Evolutionary conservation across 1,140 invertebrate species (phyloP), one percentile per base, ranked within the genome.

Genomic region (Conus betulinus): DNA sequence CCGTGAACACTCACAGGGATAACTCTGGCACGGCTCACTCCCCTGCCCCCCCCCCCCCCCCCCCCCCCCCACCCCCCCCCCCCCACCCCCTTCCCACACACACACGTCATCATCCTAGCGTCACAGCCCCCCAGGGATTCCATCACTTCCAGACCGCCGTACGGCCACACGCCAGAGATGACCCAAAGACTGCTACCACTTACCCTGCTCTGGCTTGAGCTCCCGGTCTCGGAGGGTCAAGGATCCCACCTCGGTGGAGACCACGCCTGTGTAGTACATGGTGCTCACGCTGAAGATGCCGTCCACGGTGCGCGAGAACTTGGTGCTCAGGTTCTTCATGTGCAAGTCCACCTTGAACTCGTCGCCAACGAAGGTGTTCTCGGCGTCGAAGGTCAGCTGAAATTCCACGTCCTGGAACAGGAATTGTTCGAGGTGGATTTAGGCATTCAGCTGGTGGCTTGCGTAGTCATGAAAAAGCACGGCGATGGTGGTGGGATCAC

Each of bases 201-300:
- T 25, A 78, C 76, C 17, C 76, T 78, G 25, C 7, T 25, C 76
- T 39, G 76, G 76, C 76, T 78, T 78, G 76, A 78, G 25, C 25
- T 39, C 7, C 8, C 7, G 8, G 39, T 51, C 25, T 11, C 17
- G 5, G 76, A 78, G 7, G 8, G 7, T 27, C 13, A 13, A 8
- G 8, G 4, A 13, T 2, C 25, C 76, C 25, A 78, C 76, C 39
- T 78, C 25, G 10, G 7, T 17, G 7, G 25, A 8, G 25, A 78
- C 76, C 25, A 78, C 76, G 11, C 76, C 76, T 5, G n/a, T 78
- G 76, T 78, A 78, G n/a, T 39, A 78, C 76, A 78, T 78, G 76
- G 76, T 78, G 10, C 76, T 78, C 11, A 51, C 27, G 39, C 25
- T 8, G 5, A 27, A 23, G 25, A 78, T 7, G 25, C 76, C 76